These are phyloP conservation scores for Raphicerus campestris DNA, from an alignment of 2,113 vertebrate genomes.

Conservation along the genomic window DNA sequence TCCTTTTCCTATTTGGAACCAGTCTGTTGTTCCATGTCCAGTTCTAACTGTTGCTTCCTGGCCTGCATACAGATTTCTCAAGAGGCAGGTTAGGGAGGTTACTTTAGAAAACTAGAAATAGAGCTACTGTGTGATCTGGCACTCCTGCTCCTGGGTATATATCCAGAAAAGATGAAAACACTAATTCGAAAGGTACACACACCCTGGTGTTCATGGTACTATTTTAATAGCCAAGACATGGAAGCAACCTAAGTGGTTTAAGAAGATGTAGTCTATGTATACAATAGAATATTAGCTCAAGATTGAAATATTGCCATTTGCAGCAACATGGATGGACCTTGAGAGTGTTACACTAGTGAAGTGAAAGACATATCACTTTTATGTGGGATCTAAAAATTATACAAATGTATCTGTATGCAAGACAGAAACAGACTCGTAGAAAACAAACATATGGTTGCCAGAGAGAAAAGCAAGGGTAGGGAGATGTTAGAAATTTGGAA, in stretches of 20 bases:
- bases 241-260: neutral
- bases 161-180: neutral
- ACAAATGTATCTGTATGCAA: neutral
- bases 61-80: no score
- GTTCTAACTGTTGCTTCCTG: no score
- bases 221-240: neutral
- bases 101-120: neutral
- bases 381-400: neutral
- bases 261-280: neutral
- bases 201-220: neutral
- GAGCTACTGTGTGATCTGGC: neutral
- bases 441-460: neutral
- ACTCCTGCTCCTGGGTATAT: neutral
- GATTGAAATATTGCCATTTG: neutral
- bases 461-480: neutral
- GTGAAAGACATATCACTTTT: neutral
- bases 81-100: neutral
- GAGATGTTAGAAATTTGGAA: neutral
- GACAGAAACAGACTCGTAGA: neutral
- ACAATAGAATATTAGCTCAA: neutral
- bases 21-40: no score
- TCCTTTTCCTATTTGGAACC: no score
- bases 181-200: neutral
- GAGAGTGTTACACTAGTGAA: neutral
- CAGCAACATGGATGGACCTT: neutral